Conservation (phyloP, 1,140 invertebrate species). For the Tenebrio molitor region DNA sequence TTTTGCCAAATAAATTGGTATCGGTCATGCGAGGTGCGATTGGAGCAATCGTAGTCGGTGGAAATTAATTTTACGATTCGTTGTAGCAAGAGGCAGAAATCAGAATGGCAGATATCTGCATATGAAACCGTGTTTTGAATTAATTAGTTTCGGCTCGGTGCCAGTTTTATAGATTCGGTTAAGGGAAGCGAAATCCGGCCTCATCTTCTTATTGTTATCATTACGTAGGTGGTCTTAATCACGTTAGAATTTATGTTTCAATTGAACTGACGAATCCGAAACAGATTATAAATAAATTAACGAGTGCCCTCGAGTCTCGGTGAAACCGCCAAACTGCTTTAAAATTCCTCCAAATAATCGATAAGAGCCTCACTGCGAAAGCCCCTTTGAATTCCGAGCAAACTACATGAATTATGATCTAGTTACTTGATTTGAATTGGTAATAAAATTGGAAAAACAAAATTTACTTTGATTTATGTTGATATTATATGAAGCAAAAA, state of each 20-base stretch:
- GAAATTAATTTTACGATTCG: conserved; percentile 30
- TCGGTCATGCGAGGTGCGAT: conserved; percentile 17
- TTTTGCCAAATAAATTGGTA: conserved; percentile 11
- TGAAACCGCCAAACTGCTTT: conserved; percentile 30
- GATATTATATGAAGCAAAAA: conserved; percentile 58
- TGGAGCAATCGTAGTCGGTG: background rate
- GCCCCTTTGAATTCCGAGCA: conserved; percentile 57
- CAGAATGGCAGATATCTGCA: conserved; percentile 22
- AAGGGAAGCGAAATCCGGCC: background rate
- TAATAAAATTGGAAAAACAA: conserved; percentile 60
- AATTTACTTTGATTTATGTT: conserved; percentile 57
- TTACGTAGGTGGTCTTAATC: background rate
- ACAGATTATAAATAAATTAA: conserved; percentile 27
- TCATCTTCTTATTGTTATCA: conserved; percentile 3
- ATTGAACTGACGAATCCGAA: conserved; percentile 14
- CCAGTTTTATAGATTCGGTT: conserved; percentile 5
- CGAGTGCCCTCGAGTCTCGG: conserved; percentile 19
- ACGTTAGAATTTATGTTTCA: conserved; percentile 9
- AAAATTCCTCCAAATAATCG: conserved; percentile 49
- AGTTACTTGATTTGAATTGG: conserved; percentile 63
- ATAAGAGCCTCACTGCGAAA: conserved; percentile 50
- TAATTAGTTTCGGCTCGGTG: conserved; percentile 25
- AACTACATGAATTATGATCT: conserved; percentile 60
- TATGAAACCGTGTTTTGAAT: conserved; percentile 37
- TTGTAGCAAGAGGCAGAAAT: conserved; percentile 28